phyloP scores from a whole-genome alignment of 1,140 invertebrate species.

The Lepidurus arcticus region DNA sequence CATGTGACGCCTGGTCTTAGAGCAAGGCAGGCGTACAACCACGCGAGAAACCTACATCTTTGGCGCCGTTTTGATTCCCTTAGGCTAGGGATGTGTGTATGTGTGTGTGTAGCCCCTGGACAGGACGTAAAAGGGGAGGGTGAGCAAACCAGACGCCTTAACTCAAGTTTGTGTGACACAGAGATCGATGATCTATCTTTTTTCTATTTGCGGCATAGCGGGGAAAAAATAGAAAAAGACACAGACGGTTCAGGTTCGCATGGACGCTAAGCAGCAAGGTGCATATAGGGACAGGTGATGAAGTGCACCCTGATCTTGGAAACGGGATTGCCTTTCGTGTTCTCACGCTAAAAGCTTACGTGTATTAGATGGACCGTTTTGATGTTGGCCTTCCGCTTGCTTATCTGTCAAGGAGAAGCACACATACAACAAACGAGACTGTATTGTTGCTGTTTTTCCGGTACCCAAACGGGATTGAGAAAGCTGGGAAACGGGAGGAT shows the following conservation, averaged over 20 bases:
- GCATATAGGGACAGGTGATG: not conserved
- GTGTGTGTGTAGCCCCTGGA: not conserved
- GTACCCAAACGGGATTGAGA: no score
- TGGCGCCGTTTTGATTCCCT: not conserved
- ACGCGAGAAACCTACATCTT: not conserved
- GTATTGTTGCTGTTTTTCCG: no score
- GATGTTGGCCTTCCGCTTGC: not conserved
- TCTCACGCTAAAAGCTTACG: not conserved
- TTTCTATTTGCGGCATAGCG: not conserved
- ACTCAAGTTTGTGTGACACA: not conserved
- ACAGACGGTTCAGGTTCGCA: not conserved
- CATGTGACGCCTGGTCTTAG: not conserved
- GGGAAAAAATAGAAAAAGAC: not conserved
- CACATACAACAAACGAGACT: not conserved
- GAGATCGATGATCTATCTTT: not conserved
- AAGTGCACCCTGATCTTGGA: not conserved
- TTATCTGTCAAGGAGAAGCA: not conserved
- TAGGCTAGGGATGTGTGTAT: not conserved
- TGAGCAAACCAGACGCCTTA: constrained; percentile 5
- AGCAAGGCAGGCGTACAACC: not conserved
- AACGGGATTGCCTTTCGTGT: not conserved
- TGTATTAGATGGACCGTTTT: not conserved
- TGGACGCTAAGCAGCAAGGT: not conserved
- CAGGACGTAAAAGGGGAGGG: not conserved
- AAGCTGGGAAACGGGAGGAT: not conserved